Evolutionary conservation across 1,140 invertebrate genomes (phyloP).

Genomic region (Galendromus occidentalis): DNA sequence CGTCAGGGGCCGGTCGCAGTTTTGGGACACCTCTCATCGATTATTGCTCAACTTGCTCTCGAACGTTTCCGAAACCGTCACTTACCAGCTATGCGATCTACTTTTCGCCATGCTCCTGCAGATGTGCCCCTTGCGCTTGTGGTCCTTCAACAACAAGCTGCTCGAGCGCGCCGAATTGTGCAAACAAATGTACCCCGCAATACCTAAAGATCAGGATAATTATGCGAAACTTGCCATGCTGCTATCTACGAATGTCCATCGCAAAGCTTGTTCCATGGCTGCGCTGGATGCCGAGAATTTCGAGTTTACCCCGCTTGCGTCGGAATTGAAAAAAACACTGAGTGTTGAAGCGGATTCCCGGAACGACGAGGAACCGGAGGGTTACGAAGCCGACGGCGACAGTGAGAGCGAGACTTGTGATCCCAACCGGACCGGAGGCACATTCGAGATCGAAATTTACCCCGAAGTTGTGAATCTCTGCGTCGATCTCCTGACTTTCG

Average conservation of each 20-base stretch:
- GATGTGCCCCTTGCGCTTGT: neutral
- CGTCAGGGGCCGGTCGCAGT: neutral
- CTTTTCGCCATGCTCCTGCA: neutral
- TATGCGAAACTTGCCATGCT: neutral
- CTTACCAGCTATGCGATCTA: neutral
- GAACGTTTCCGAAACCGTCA: neutral
- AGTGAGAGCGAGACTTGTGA: neutral
- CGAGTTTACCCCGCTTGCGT: neutral
- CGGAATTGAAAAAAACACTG: neutral
- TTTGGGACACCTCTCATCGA: slow-evolving; percentile 1
- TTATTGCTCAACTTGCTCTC: neutral
- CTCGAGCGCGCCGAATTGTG: neutral
- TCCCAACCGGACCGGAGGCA: neutral
- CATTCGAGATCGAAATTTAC: neutral
- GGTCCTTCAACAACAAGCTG: neutral
- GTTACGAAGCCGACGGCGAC: neutral
- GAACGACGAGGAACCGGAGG: neutral
- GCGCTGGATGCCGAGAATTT: neutral
- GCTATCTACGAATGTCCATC: neutral
- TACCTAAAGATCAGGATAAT: neutral
- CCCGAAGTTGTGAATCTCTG: neutral
- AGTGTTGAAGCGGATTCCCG: neutral
- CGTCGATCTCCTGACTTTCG: neutral
- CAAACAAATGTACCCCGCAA: neutral
- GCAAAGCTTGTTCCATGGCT: neutral